These are phyloP conservation scores for Ormyrus pomaceus DNA, from an alignment of 2,888 invertebrate genomes.

Conservation along the genomic window DNA sequence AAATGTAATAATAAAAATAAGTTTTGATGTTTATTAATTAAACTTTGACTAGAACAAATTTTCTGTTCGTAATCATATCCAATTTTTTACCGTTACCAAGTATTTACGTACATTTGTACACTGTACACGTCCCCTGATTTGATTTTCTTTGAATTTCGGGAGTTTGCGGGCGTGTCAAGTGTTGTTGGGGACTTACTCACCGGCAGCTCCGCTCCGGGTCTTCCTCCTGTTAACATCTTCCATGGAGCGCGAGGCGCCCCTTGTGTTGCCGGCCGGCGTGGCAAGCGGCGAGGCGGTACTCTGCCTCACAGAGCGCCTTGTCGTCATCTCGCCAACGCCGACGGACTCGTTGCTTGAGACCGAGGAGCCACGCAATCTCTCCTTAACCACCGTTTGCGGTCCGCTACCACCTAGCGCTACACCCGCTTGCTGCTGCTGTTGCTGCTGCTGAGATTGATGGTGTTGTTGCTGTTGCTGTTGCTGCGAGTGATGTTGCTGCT, in stretches of 20 bases:
- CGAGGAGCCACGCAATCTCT: slow-evolving; percentile 71
- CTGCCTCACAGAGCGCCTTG: slow-evolving; percentile 73
- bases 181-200: slow-evolving; percentile 66
- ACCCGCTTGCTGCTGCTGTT: slow-evolving; percentile 23
- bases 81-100: slow-evolving; percentile 1
- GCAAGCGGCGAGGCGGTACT: slow-evolving; percentile 73
- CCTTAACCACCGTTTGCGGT: slow-evolving; percentile 67
- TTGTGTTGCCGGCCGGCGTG: slow-evolving; percentile 74
- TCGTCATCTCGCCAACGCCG: slow-evolving; percentile 59
- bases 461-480: slow-evolving; percentile 16
- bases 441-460: slow-evolving; percentile 29
- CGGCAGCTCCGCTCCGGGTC: slow-evolving; percentile 75
- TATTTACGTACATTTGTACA: neutral
- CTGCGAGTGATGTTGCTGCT: slow-evolving; percentile 52
- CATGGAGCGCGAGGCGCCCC: slow-evolving; percentile 73
- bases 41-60: neutral
- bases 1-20: too few relatives aligned
- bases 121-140: neutral
- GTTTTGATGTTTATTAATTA: too few relatives aligned
- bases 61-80: neutral
- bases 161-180: neutral
- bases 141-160: slow-evolving; percentile 9
- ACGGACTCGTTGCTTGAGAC: slow-evolving; percentile 71
- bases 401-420: neutral
- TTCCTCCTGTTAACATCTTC: slow-evolving; percentile 74